These are phyloP conservation scores for Stichopus horrens DNA, from an alignment of 53 echinoderm and acorn worm species.

Conservation along the genomic window DNA sequence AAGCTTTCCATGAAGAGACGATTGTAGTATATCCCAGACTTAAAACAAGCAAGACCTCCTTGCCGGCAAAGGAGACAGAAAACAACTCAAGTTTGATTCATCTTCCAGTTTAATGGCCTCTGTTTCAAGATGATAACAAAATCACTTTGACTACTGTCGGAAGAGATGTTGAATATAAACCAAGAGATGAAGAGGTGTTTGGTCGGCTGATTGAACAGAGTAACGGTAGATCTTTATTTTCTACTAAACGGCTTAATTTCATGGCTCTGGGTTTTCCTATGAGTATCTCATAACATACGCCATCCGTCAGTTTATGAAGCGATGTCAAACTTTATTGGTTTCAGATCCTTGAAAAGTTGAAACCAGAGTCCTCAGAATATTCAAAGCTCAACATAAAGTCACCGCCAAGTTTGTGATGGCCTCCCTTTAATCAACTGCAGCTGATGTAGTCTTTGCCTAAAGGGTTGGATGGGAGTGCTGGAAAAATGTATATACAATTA, in stretches of 20 bases:
- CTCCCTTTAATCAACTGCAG: too few relatives aligned
- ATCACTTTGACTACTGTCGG: background rate
- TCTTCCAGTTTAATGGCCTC: background rate
- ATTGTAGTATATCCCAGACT: background rate
- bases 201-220: background rate
- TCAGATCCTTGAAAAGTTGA: background rate
- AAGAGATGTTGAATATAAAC: background rate
- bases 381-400: too few relatives aligned
- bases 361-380: background rate
- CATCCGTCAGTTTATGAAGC: background rate
- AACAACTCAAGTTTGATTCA: background rate
- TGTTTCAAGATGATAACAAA: background rate
- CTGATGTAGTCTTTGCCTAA: too few relatives aligned
- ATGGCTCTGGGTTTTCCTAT: background rate
- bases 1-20: background rate
- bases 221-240: background rate
- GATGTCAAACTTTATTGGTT: background rate
- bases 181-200: background rate
- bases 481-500: too few relatives aligned
- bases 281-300: background rate
- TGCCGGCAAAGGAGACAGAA: background rate
- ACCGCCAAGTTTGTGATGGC: too few relatives aligned
- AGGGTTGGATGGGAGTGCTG: too few relatives aligned
- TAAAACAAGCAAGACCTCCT: background rate
- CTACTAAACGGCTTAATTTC: background rate